A percentile compares a stretch with the other conserved stretches of the same genome.
phyloP scores from a whole-genome alignment of 2,888 invertebrate genomes.

The Agrochola lychnidis region DNA sequence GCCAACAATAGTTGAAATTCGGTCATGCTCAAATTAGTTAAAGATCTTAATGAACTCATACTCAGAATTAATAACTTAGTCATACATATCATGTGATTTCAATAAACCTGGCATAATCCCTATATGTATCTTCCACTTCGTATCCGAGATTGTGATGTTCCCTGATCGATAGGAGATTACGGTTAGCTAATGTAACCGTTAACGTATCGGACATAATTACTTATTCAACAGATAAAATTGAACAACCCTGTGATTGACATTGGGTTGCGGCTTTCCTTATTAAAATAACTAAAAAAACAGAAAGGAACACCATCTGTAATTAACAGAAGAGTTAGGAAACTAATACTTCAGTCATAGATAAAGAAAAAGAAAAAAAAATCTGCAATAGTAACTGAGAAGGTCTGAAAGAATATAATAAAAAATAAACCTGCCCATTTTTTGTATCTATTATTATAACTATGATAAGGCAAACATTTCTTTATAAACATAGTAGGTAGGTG shows the following conservation, averaged over 20 bases:
- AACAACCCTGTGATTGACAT: neutral
- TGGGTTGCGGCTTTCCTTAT: neutral
- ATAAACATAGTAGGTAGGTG: neutral
- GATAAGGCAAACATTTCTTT: too few species aligned
- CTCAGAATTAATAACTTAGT: neutral
- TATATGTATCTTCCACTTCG: neutral
- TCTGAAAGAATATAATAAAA: neutral
- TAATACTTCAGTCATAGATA: neutral
- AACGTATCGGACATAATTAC: neutral
- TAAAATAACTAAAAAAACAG: neutral
- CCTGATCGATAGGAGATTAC: conserved; percentile 7
- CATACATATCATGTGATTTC: neutral
- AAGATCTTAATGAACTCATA: neutral
- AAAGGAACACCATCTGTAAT: neutral
- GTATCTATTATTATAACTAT: neutral
- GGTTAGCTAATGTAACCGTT: neutral
- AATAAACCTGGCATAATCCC: conserved; percentile 1
- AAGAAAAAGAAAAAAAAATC: neutral
- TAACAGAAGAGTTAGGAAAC: neutral
- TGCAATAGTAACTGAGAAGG: neutral
- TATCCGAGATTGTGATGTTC: neutral
- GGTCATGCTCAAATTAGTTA: neutral
- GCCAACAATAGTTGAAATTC: neutral
- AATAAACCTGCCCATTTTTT: neutral
- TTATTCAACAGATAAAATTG: conserved; percentile 1